These are phyloP conservation scores for Hymenochirus boettgeri DNA, from an alignment of 2,113 vertebrate genomes.

Conservation along the genomic window DNA sequence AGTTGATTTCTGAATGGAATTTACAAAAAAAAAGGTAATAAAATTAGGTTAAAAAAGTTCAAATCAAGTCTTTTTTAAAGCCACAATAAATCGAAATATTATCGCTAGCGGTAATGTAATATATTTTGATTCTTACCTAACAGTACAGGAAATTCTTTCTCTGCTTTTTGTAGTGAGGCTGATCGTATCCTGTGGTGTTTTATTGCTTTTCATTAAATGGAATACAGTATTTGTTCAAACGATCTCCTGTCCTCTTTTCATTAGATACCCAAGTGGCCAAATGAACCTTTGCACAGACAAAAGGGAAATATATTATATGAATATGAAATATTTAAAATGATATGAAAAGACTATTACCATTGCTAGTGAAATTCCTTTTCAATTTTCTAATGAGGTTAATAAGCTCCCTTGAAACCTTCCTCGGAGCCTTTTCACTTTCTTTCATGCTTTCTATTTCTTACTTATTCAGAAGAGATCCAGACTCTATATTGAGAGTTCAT, in stretches of 20 bases:
- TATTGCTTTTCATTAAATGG: slow-evolving; percentile 28
- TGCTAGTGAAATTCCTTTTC: slow-evolving; percentile 23
- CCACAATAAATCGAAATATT: background rate
- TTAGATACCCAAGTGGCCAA: slow-evolving; percentile 25
- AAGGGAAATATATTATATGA: slow-evolving; percentile 37
- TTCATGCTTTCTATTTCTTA: slow-evolving; percentile 17
- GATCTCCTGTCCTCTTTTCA: slow-evolving; percentile 33
- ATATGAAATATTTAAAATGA: slow-evolving; percentile 34
- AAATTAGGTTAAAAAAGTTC: background rate
- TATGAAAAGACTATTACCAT: slow-evolving; percentile 40
- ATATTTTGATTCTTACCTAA: background rate
- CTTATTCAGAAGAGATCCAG: slow-evolving; percentile 16
- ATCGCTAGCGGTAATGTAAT: background rate
- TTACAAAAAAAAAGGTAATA: too few relatives aligned
- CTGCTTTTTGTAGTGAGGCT: background rate
- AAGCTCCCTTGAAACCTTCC: slow-evolving; percentile 38
- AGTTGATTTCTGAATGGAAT: too few relatives aligned
- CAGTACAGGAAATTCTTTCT: background rate
- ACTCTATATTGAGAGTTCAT: too few relatives aligned
- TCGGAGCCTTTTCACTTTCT: slow-evolving; percentile 23
- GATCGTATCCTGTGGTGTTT: slow-evolving; percentile 8
- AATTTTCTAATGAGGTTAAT: slow-evolving; percentile 40
- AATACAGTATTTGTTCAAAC: slow-evolving; percentile 20
- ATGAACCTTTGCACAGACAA: slow-evolving; percentile 40
- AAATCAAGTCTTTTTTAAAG: background rate